phyloP scores from a whole-genome alignment of 2,797 vertebrate species.

The Arvicola amphibius region DNA sequence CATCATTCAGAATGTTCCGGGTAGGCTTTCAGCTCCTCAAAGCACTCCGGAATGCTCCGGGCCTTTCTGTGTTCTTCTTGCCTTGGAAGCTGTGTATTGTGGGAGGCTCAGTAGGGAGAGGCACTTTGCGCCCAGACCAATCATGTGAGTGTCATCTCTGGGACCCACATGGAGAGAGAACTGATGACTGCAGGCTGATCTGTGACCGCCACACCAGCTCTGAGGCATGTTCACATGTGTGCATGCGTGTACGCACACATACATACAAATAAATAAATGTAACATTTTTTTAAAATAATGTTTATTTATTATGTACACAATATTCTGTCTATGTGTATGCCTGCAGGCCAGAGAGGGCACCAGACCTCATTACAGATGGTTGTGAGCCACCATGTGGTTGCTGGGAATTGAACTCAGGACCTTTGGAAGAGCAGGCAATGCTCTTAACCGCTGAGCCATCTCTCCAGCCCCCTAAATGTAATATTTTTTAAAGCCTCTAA shows the following conservation, averaged over 20 bases:
- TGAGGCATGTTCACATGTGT: neutral
- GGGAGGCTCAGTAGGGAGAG: neutral
- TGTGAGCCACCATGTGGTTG: too few species aligned
- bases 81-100: neutral
- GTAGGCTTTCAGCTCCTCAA: conserved; percentile 84
- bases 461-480: too few species aligned
- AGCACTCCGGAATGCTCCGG: neutral
- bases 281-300: too few species aligned
- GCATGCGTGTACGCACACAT: neutral
- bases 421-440: too few species aligned
- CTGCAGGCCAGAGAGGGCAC: too few species aligned
- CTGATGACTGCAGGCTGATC: too few species aligned
- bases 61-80: neutral
- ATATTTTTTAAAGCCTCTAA: neutral
- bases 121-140: neutral
- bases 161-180: neutral
- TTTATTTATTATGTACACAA: too few species aligned
- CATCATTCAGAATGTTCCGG: conserved; percentile 99
- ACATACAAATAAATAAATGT: neutral
- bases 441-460: too few species aligned
- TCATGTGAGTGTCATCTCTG: neutral
- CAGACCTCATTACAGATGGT: too few species aligned
- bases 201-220: neutral
- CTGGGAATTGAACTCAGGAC: too few species aligned
- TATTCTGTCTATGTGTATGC: too few species aligned